Conservation (phyloP, 2,113 vertebrate species). For the Lota lota region DNA sequence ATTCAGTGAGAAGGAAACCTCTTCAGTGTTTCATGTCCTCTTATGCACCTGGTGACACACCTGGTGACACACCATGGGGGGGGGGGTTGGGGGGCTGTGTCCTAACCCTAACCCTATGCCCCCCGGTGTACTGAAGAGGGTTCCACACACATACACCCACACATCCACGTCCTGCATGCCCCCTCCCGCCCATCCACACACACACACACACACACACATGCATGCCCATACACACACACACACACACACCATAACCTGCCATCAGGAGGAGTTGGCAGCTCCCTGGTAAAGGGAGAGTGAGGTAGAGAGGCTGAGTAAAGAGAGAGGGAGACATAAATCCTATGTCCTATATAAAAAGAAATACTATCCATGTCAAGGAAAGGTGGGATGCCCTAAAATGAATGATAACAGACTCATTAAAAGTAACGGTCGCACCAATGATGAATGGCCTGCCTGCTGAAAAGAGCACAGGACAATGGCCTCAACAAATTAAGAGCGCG, state of each 20-base stretch:
- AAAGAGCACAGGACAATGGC: slow-evolving; percentile 71
- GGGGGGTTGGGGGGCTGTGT: too few species aligned
- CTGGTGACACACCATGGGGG: background rate
- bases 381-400: slow-evolving; percentile 83
- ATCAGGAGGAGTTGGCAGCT: slow-evolving; percentile 55
- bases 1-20: too few species aligned
- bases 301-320: slow-evolving; percentile 49
- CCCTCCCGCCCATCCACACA: too few species aligned
- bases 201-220: too few species aligned
- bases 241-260: slow-evolving; percentile 45
- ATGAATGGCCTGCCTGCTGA: slow-evolving; percentile 73
- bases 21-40: too few species aligned
- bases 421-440: slow-evolving; percentile 78
- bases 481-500: slow-evolving; percentile 72
- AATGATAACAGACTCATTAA: slow-evolving; percentile 86
- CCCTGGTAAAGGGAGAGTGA: slow-evolving; percentile 47
- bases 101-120: too few species aligned
- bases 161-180: too few species aligned
- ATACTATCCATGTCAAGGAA: slow-evolving; percentile 80
- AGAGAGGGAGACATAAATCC: slow-evolving; percentile 76
- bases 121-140: slow-evolving; percentile 18
- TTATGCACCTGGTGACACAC: background rate
- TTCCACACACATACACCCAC: background rate
- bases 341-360: slow-evolving; percentile 82
- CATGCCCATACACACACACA: background rate